These are phyloP conservation scores for Heliconius sara DNA, from an alignment of 2,888 invertebrate genomes.

Conservation along the genomic window DNA sequence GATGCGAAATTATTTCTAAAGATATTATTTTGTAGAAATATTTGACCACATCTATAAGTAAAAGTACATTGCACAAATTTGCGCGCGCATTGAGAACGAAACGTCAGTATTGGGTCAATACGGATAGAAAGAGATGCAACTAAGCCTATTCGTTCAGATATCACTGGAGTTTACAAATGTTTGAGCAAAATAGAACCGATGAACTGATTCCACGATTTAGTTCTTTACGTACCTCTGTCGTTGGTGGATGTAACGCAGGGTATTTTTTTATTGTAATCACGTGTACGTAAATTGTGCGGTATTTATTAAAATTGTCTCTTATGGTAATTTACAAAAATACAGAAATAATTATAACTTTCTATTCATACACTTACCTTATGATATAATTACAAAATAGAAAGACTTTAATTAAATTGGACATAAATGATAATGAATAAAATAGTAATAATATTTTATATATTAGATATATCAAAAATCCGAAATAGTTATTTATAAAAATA, in stretches of 20 bases:
- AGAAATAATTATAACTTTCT: not conserved
- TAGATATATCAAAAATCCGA: not conserved
- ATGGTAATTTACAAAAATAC: not conserved
- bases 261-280: conserved; percentile 58
- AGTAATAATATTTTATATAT: not conserved
- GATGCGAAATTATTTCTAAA: not conserved
- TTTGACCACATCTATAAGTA: not conserved
- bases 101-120: conserved; percentile 72
- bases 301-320: conserved; percentile 26
- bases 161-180: conserved; percentile 29
- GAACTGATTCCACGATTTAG: conserved; percentile 53
- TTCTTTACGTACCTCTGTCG: conserved; percentile 62
- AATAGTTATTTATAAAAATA: not conserved
- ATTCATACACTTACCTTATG: not conserved
- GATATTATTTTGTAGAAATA: not conserved
- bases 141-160: conserved; percentile 56
- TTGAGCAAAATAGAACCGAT: conserved; percentile 37
- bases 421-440: not conserved
- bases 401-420: not conserved
- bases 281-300: conserved; percentile 57
- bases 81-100: conserved; percentile 63
- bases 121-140: conserved; percentile 58
- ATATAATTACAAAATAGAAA: not conserved
- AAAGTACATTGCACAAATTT: conserved; percentile 30
- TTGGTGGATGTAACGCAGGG: conserved; percentile 59